A percentile compares a stretch with the other conserved stretches of the same genome.
phyloP scores from a whole-genome alignment of 2,113 vertebrate species.

The Ceuthmochares aereus region DNA sequence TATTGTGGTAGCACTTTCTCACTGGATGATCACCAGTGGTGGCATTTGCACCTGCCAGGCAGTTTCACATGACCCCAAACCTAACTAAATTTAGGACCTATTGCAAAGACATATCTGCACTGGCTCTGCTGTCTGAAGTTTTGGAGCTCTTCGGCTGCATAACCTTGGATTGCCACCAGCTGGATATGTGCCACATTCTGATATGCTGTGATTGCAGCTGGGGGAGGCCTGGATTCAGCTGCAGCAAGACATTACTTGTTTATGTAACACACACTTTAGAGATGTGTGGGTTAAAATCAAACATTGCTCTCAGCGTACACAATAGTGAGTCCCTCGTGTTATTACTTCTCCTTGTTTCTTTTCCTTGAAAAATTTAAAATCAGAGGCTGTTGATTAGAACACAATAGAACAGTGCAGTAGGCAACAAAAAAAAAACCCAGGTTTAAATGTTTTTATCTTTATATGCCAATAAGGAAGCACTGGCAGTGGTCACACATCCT shows the following conservation, averaged over 20 bases:
- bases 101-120: not conserved
- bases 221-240: not conserved
- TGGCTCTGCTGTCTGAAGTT: not conserved
- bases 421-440: not conserved
- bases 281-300: not conserved
- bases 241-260: not conserved
- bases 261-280: not conserved
- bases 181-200: not conserved
- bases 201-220: not conserved
- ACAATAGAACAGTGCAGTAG: accelerated
- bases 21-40: not conserved
- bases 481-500: accelerated
- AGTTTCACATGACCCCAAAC: not conserved
- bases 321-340: accelerated
- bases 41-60: slow-evolving; percentile 50
- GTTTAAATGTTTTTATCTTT: not conserved
- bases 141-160: not conserved
- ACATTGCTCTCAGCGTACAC: not conserved
- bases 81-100: slow-evolving; percentile 50
- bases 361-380: not conserved
- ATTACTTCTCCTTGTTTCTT: accelerated
- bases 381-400: not conserved
- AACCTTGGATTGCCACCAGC: slow-evolving; percentile 24
- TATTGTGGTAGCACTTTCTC: not conserved
- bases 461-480: not conserved